Percentiles rank a stretch among this genome's conserved stretches.
phyloP scores from a whole-genome alignment of 2,113 vertebrate species.

The Synchiropus splendidus region DNA sequence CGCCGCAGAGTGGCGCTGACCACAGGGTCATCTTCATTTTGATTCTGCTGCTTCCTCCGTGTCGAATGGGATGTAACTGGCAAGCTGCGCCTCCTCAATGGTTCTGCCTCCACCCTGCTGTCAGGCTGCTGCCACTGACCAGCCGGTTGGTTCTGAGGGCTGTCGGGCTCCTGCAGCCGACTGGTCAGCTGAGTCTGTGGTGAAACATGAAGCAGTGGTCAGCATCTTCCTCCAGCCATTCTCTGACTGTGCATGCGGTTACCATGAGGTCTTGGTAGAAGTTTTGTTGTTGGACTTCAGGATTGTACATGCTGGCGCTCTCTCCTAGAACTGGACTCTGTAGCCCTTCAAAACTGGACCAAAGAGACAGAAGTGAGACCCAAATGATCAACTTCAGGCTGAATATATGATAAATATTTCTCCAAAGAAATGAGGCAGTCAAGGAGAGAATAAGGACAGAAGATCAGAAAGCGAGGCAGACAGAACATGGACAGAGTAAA shows the following conservation, averaged over 20 bases:
- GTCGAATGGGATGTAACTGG: conserved; percentile 5
- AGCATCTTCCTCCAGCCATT: background rate
- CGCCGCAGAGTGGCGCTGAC: conserved; percentile 77
- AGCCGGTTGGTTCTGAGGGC: conserved; percentile 77
- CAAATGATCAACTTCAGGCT: no score
- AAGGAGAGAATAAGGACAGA: no score
- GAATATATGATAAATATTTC: no score
- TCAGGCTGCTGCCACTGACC: conserved; percentile 68
- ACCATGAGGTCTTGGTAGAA: conserved; percentile 53
- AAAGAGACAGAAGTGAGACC: background rate
- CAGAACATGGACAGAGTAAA: no score
- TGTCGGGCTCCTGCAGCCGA: conserved; percentile 66
- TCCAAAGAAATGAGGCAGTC: no score
- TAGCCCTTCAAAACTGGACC: conserved; percentile 12
- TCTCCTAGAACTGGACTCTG: conserved; percentile 62
- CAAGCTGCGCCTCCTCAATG: conserved; percentile 24
- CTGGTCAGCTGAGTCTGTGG: conserved; percentile 79
- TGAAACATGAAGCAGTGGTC: background rate
- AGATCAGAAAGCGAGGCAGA: no score
- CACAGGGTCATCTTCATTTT: conserved; percentile 64
- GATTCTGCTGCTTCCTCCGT: conserved; percentile 26
- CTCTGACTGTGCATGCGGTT: background rate
- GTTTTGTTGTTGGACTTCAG: conserved; percentile 28
- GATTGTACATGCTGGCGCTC: conserved; percentile 53
- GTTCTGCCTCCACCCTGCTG: conserved; percentile 36